Conservation (phyloP, 2,797 vertebrate species). For the Acrossocheilus fasciatus region DNA sequence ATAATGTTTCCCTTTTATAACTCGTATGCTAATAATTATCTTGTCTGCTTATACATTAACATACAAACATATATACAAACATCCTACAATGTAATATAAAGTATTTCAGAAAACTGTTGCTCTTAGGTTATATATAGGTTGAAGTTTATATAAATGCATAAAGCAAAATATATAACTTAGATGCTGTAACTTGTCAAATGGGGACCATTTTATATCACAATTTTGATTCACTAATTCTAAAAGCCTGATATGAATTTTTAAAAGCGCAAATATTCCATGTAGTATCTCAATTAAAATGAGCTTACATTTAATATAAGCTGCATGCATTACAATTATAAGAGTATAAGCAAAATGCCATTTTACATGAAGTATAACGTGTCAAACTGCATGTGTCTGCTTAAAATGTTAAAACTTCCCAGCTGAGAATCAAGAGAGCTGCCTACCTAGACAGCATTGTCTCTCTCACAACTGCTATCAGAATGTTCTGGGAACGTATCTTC, state of each 20-base stretch:
- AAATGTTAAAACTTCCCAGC: neutral
- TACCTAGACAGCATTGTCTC: neutral
- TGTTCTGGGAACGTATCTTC: neutral
- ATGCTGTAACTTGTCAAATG: neutral
- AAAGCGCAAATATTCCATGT: neutral
- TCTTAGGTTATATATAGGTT: neutral
- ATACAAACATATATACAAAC: neutral
- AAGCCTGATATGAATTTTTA: neutral
- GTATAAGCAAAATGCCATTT: neutral
- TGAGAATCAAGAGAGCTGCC: neutral
- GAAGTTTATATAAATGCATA: neutral
- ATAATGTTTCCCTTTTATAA: constrained; percentile 9
- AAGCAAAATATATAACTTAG: neutral
- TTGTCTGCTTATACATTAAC: constrained; percentile 1
- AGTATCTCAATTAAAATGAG: neutral
- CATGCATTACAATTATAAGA: neutral
- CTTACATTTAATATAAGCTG: neutral
- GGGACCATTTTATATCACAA: neutral
- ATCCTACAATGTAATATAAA: neutral
- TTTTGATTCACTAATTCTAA: neutral
- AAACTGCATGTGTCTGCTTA: neutral
- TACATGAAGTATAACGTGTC: neutral
- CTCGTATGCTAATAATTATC: constrained; percentile 25
- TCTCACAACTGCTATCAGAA: neutral
- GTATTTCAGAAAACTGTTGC: neutral